Evolutionary conservation across 2,888 invertebrate genomes (phyloP), one percentile per base, ranked within the genome.

Genomic region (Dermolepida albohirtum): DNA sequence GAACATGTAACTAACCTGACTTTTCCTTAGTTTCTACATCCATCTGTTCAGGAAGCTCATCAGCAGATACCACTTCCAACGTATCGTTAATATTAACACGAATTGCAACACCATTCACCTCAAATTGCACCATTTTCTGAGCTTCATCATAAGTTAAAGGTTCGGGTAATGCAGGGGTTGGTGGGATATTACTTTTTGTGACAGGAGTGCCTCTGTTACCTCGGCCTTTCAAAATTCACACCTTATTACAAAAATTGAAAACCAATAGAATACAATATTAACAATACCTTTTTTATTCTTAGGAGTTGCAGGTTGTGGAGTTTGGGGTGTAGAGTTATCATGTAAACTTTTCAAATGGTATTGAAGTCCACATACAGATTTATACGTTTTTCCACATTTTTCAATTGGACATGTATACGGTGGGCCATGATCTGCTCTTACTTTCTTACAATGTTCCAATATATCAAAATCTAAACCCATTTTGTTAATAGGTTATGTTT

Each of bases 391-490:
- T 74, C 91, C 92, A 84, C 96, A 96, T 78, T 92, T 91, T 75
- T 90, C 90, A 63, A 94, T 87, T 7, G 96, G 96, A 79, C 96
- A 96, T 76, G 90, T 89, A 83, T 93, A 95, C 59, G 95, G 95
- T 63, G 95, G 94, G 1, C 89, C 88, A 78, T 92, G 92, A 79
- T 91, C 92, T 74, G 90, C 90, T 68, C 90, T 87, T 73, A 94
- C 87, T 84, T 94, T 93, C 81, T 92, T 91, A 81, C 93, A 93
- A 84, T 93, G 95, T 81, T 92, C 92, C 77, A 92, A 86, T 75
- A 94, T 91, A 86, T 95, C 94, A 17, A 95, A 94, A 83, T 94
- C 93, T 77, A 93, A 86, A 77, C 91, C 92, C 92, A 92, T 92
- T 84, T 82, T 84, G 34, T 8, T 10, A 44, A 12, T n/a, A 59